A percentile compares a stretch with the other conserved stretches of the same genome.
Evolutionary conservation across 2,888 invertebrate species (phyloP).

Genomic region (Spatulosminthurus flaviceps): DNA sequence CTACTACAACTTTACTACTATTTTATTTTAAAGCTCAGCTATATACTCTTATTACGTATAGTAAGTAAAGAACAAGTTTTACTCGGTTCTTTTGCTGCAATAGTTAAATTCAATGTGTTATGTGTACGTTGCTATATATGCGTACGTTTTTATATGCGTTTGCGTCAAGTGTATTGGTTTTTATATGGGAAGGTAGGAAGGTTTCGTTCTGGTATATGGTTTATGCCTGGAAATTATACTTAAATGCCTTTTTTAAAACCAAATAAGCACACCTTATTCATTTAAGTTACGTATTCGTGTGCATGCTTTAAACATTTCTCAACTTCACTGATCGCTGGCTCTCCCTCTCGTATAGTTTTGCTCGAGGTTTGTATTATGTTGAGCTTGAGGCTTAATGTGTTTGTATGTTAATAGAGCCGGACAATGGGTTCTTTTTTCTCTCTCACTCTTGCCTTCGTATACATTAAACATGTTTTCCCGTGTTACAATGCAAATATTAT

Average conservation of each 20-base stretch:
- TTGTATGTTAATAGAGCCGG: constrained; percentile 12
- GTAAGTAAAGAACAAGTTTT: too few species aligned
- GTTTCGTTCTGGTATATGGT: background rate
- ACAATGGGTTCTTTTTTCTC: background rate
- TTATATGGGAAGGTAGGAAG: background rate
- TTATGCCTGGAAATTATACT: constrained; percentile 6
- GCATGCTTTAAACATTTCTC: constrained; percentile 20
- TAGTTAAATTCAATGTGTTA: too few species aligned
- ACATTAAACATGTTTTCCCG: background rate
- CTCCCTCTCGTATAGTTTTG: background rate
- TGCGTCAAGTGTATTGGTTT: too few species aligned
- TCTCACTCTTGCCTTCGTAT: background rate
- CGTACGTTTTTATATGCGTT: too few species aligned
- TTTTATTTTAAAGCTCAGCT: constrained; percentile 4
- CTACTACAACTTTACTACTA: constrained; percentile 14
- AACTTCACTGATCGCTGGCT: background rate
- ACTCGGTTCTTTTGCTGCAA: too few species aligned
- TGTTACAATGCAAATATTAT: too few species aligned
- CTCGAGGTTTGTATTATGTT: background rate
- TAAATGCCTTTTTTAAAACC: constrained; percentile 8
- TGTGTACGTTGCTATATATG: too few species aligned
- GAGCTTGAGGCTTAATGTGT: constrained; percentile 7
- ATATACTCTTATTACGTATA: too few species aligned
- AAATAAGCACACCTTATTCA: constrained; percentile 14
- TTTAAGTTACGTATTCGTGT: constrained; percentile 16